phyloP scores from a whole-genome alignment of 2,113 vertebrate species.

The Notothenia coriiceps region DNA sequence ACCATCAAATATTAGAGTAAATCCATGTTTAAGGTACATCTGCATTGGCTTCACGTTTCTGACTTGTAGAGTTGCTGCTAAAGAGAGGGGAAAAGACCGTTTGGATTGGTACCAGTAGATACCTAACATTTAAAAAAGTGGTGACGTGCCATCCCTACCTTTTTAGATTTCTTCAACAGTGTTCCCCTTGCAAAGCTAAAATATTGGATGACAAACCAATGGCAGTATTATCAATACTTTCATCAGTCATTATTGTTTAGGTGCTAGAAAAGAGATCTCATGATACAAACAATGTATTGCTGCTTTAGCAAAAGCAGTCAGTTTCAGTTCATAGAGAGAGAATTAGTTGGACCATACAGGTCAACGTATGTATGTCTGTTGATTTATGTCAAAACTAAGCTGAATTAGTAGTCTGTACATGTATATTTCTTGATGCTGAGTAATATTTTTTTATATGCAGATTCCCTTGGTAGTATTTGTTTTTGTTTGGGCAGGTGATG shows the following conservation, averaged over 20 bases:
- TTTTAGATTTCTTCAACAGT: background rate
- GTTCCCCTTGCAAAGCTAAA: background rate
- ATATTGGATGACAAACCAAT: background rate
- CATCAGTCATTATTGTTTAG: background rate
- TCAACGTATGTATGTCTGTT: background rate
- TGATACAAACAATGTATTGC: background rate
- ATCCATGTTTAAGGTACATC: no score
- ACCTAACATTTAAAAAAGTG: background rate
- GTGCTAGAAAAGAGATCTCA: background rate
- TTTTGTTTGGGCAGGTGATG: slow-evolving; percentile 17
- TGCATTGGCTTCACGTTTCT: no score
- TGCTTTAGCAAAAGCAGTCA: background rate
- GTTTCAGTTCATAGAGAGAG: background rate
- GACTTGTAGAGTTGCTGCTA: no score
- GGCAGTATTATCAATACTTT: background rate
- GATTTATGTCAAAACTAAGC: background rate
- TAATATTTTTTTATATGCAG: slow-evolving; percentile 2
- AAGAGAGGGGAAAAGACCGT: no score
- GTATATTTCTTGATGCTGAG: slow-evolving; percentile 3
- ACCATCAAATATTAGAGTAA: no score
- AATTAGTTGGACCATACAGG: no score
- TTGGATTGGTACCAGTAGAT: no score
- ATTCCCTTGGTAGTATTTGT: background rate
- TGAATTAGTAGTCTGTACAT: background rate
- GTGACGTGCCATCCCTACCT: no score